Evolutionary conservation across 2,113 vertebrate genomes (phyloP), one percentile per base, ranked within the genome.

Genomic region (Eublepharis macularius): DNA sequence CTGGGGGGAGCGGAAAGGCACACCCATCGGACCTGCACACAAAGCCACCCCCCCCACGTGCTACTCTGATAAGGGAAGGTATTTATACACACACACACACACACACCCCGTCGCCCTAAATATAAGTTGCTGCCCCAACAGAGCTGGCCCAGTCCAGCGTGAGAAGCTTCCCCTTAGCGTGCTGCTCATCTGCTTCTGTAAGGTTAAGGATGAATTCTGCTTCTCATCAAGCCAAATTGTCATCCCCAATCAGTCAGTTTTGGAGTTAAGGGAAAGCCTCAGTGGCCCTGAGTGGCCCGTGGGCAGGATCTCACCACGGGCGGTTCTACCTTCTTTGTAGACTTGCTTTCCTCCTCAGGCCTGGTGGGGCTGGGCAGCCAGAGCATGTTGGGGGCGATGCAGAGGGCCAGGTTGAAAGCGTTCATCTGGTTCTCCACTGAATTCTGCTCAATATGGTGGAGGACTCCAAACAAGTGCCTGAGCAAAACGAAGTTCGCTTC

Each of bases 371-470:
- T 91, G 0, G 96, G 94, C 1, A 96, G 94, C 96, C 96, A 97
- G 43, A 97, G 91, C 96, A 97, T 97, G 86, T 96, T 97, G 83
- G 97, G 97, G 54, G 97, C 96, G 39, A 97, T 97, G 91, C 97
- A 97, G 47, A 97, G 95, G 10, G 96, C 95, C 88, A 97, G 92
- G 84, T 97, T 97, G 73, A 95, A 96, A 54, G 97, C 96, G 32
- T 93, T 97, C 96, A 97, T 97, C 92, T 97, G 96, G 81, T 97
- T 97, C 66, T 96, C 94, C 0, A 93, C 87, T 0, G 97, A 95
- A 65, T 95, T 95, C 90, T 95, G 93, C 87, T 96, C 96, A 77
- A 97, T 97, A 1, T 92, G 95, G 74, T 95, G 92, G 21, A 97
- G 93, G 66, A 97, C 94, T 83, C 94, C 94, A 89, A 97, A 97